Base-by-base conservation (phyloP, 2,113 vertebrate genomes). In the Rhinoderma darwinii region DNA sequence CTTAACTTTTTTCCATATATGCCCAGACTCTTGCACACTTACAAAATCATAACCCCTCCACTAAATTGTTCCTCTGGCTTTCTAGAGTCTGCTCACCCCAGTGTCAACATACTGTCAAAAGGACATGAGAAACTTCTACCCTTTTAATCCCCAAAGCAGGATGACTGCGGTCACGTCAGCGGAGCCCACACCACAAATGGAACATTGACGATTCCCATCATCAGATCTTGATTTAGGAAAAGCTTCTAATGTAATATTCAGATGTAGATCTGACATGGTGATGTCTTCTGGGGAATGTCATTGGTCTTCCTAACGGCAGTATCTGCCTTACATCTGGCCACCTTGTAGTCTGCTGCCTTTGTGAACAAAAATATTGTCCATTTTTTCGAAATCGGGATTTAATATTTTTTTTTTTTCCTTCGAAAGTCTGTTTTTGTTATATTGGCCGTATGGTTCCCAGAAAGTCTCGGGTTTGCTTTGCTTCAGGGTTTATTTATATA, bases 81-180 rank as follows among this genome's bases (percentile, higher is more conserved):
- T 66, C 39, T 51, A 37, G 27, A 63, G 54, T 85, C 84, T 66
- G 18, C 41, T 43, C 47, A 63, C 54, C 56, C 43, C 27, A 9
- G 73, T 61, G 41, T 63, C 37, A 63, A 17, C 73, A 1, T 20
- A 51, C 22, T 51, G 43, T 54, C 25, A 72, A 30, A 44, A 81
- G 77, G 63, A 72, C 84, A 80, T 86, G 84, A 80, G 84, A 86
- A 86, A 86, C 43, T 43, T 68, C 17, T 86, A 32, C 32, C 32
- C 84, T 86, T 43, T 54, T 73, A 72, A 59, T 86, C 77, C 84
- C 66, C 47, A 43, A 78, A 73, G 84, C n/a, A 27, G 61, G 77
- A 17, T 39, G 44, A 7, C 25, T 2, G 35, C 51, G 77, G 47
- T 81, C 84, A 56, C 70, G 43, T 73, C 77, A 15, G 37, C 8